Evolutionary conservation across 2,888 invertebrate species (phyloP).

Genomic region (Hedychridium roseum): DNA sequence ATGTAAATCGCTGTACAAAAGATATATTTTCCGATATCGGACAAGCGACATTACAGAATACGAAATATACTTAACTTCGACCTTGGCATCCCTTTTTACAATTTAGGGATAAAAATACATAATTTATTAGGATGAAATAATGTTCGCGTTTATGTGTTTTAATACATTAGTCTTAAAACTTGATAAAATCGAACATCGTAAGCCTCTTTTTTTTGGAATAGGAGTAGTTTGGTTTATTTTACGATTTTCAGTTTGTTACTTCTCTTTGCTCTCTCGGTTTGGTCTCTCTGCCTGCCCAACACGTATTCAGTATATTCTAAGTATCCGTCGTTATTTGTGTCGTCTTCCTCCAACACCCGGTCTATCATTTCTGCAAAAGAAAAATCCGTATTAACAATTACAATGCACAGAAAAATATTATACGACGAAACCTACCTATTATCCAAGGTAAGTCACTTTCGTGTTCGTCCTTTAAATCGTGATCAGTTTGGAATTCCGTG

Average conservation of each 20-base stretch:
- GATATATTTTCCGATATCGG: too few relatives aligned
- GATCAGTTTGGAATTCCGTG: slow-evolving; percentile 27
- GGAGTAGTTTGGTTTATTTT: slow-evolving; percentile 17
- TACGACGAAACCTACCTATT: slow-evolving; percentile 40
- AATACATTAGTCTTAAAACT: too few relatives aligned
- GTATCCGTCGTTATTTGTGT: slow-evolving; percentile 85
- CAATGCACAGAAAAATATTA: too few relatives aligned
- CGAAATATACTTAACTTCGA: too few relatives aligned
- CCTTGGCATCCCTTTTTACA: too few relatives aligned
- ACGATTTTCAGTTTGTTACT: slow-evolving; percentile 31
- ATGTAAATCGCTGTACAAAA: too few relatives aligned
- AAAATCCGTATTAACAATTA: slow-evolving; percentile 7
- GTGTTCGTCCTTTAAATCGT: slow-evolving; percentile 30
- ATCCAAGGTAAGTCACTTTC: slow-evolving; percentile 44
- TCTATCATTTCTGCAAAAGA: slow-evolving; percentile 80
- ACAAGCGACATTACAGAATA: too few relatives aligned
- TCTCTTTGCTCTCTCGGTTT: slow-evolving; percentile 27
- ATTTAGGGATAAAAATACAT: too few relatives aligned
- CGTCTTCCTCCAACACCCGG: slow-evolving; percentile 82
- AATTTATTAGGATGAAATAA: too few relatives aligned
- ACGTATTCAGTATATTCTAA: slow-evolving; percentile 86
- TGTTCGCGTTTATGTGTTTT: too few relatives aligned
- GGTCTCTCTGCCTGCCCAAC: slow-evolving; percentile 56
- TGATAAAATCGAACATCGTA: slow-evolving; percentile 2
- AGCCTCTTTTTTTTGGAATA: too few relatives aligned